phyloP scores from a whole-genome alignment of 2,888 invertebrate genomes.

The Osmoderma eremita region DNA sequence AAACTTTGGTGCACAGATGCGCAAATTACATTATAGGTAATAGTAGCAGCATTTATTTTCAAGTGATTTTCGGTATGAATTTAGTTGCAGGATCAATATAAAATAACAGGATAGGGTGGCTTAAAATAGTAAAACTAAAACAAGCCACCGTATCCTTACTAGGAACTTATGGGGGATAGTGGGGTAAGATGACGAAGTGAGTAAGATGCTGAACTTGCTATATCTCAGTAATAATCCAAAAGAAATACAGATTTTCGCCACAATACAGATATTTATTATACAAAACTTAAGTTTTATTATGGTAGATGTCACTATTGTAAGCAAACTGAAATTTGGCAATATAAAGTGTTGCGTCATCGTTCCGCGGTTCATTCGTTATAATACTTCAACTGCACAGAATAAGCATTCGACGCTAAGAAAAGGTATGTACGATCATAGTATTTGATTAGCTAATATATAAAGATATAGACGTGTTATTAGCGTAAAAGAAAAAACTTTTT shows the following conservation, averaged over 20 bases:
- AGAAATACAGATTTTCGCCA: neutral
- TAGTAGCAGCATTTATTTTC: too few relatives aligned
- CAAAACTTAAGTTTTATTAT: constrained; percentile 11
- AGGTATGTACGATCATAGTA: too few relatives aligned
- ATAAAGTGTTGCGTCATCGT: constrained; percentile 7
- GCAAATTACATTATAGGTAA: too few relatives aligned
- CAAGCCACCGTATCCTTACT: neutral
- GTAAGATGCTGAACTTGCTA: constrained; percentile 24
- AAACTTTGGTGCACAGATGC: too few relatives aligned
- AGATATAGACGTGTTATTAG: constrained; percentile 3
- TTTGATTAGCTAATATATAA: too few relatives aligned
- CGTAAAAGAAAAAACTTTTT: constrained; percentile 1
- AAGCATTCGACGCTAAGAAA: too few relatives aligned
- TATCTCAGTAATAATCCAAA: neutral
- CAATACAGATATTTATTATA: constrained; percentile 5
- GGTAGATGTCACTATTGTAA: constrained; percentile 8
- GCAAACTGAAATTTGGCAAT: constrained; percentile 9
- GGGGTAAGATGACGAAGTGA: constrained; percentile 31
- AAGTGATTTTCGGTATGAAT: too few relatives aligned
- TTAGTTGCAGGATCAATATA: too few relatives aligned
- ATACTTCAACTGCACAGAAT: constrained; percentile 3
- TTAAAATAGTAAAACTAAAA: too few relatives aligned
- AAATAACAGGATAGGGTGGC: too few relatives aligned
- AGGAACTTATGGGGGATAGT: neutral
- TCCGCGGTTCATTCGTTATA: constrained; percentile 4